Base-by-base conservation (phyloP, 1,140 invertebrate species). In the Trinorchestia longiramus region DNA sequence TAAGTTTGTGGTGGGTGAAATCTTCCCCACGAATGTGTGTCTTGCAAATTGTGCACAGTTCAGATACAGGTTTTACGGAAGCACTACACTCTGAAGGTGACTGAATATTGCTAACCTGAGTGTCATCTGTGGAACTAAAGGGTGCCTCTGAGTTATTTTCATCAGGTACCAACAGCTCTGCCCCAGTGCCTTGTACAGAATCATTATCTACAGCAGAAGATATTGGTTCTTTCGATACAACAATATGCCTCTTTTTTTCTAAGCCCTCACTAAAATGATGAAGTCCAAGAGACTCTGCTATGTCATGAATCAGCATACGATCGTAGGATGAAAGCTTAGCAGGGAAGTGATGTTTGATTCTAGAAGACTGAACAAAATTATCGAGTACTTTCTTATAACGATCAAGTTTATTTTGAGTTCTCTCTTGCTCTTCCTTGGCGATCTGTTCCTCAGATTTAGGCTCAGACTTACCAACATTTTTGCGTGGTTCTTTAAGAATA, bases 281-380 rank as follows among this genome's bases (percentile, higher is more conserved):
- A 0, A 97, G 95, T 44, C 87, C 94, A 87, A 87, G 44, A 43
- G 95, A 87, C 41, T 97, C 95, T 40, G 96, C 96, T 41, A 96
- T 95, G 96, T 97, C 96, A 62, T 97, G 97, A 47, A 97, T 92
- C 87, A 97, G 57, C 41, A 96, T 94, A 36, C 97, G 95, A 43
- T 97, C 96, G 95, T 95, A 96, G 23, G 97, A 96, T 47, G 96
- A 97, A 77, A 97, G 43, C n/a, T 96, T 92, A n/a, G 96, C 47
- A 40, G 96, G 87, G 62, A 97, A 96, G 23, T 95, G 62, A 88
- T 96, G 95, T 36, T 57, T 91, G 40, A 87, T 36, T 40, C 62
- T 88, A 36, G 95, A 36, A 4, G 95, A 95, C 8, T 91, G 87
- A 19, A 95, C 43, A 57, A 97, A 97, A 3, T 62, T 43, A 1